A percentile compares a stretch with the other conserved stretches of the same genome.
Evolutionary conservation across 37 sponge, comb jelly and placozoan genomes (phyloP).

Genomic region (Cliona cf. orientalis): DNA sequence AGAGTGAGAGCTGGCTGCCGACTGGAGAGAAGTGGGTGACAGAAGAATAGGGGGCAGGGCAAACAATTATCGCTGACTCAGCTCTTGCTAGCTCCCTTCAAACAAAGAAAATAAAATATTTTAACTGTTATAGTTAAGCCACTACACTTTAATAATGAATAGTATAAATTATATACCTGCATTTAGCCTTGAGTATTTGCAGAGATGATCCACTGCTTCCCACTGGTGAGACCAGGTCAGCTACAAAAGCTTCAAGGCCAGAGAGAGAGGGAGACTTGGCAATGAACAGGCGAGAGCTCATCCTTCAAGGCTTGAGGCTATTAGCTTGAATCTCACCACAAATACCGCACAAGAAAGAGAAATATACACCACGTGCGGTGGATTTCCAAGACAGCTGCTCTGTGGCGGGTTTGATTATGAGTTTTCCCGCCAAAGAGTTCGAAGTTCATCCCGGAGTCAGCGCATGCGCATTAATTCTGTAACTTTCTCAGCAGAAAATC

Average conservation of each 20-base stretch:
- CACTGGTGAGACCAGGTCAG: background rate
- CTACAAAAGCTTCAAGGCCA: constrained; percentile 16
- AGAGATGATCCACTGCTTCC: background rate
- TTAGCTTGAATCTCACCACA: too few relatives aligned
- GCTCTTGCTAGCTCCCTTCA: constrained; percentile 35
- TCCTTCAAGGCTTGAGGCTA: too few relatives aligned
- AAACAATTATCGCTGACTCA: background rate
- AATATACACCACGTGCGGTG: too few relatives aligned
- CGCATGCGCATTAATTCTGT: too few relatives aligned
- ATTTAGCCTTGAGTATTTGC: constrained; percentile 46
- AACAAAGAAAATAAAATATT: background rate
- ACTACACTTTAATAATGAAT: too few relatives aligned
- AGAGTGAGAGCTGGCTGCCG: background rate
- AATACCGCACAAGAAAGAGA: too few relatives aligned
- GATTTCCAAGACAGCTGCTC: too few relatives aligned
- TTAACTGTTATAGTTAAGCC: too few relatives aligned
- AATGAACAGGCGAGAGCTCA: constrained; percentile 22
- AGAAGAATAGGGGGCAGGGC: constrained; percentile 27
- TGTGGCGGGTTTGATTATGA: too few relatives aligned
- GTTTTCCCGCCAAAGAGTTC: too few relatives aligned
- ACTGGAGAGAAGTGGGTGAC: constrained; percentile 4
- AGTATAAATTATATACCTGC: constrained; percentile 34
- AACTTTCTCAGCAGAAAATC: too few relatives aligned
- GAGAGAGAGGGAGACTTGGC: constrained; percentile 11
- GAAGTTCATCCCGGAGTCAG: too few relatives aligned